Conservation (phyloP, 2,888 invertebrate genomes). For the Rhyacophila evoluta region DNA sequence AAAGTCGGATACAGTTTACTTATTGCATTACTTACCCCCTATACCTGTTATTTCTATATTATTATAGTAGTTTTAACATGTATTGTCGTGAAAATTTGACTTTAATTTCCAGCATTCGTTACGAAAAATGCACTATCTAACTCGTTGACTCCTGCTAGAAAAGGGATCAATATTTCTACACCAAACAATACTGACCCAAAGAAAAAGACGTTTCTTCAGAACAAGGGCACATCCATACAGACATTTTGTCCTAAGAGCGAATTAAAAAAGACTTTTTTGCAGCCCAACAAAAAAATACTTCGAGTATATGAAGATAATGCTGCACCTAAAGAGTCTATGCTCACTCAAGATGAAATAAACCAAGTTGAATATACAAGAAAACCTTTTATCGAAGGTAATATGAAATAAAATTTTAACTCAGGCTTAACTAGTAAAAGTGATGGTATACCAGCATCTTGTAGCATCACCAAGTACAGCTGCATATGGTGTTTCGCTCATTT, state of each 20-base stretch:
- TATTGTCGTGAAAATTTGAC: no score
- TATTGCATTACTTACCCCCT: no score
- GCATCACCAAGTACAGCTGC: no score
- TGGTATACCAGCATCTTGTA: no score
- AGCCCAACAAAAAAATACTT: background rate
- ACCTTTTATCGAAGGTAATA: background rate
- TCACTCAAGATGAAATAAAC: background rate
- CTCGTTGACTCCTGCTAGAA: background rate
- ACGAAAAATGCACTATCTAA: background rate
- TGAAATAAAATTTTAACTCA: no score
- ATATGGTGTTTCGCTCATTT: no score
- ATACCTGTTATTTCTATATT: no score
- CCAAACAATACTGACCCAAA: slow-evolving; percentile 3
- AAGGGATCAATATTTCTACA: background rate
- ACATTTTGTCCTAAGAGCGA: background rate
- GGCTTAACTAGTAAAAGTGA: no score
- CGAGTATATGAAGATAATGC: background rate
- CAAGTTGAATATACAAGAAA: background rate
- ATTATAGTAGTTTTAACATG: no score
- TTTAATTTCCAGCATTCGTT: background rate
- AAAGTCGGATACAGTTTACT: no score
- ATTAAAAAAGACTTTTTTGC: background rate
- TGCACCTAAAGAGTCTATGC: background rate
- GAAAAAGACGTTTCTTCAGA: background rate
- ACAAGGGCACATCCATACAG: background rate